These are phyloP conservation scores for Physella acuta DNA, from an alignment of 1,140 invertebrate species.

Conservation along the genomic window DNA sequence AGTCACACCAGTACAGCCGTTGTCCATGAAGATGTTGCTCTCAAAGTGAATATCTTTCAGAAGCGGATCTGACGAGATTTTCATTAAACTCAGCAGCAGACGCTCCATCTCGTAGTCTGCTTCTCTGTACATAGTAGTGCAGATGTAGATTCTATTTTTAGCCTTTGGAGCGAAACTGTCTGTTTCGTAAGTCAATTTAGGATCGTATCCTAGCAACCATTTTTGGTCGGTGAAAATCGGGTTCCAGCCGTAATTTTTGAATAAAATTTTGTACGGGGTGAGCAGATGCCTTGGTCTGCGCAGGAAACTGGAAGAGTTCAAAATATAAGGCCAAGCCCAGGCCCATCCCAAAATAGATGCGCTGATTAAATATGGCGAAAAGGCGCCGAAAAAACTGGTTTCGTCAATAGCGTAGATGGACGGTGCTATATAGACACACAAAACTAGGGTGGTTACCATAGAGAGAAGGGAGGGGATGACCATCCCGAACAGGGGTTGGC, in stretches of 20 bases:
- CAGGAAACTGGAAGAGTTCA: constrained; percentile 20
- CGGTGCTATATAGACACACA: constrained; percentile 24
- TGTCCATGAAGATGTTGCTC: constrained; percentile 52
- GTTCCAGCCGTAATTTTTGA: constrained; percentile 33
- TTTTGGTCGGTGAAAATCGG: constrained; percentile 34
- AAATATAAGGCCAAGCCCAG: constrained; percentile 32
- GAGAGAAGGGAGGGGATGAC: constrained; percentile 34
- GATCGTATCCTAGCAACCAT: constrained; percentile 27
- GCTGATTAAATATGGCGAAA: constrained; percentile 21
- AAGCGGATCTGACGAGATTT: constrained; percentile 28
- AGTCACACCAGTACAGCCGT: constrained; percentile 35
- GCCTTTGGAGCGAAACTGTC: not conserved
- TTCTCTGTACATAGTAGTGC: constrained; percentile 52
- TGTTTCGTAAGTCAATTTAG: not conserved
- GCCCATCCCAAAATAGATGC: constrained; percentile 17
- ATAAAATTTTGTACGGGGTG: constrained; percentile 33
- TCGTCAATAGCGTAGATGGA: constrained; percentile 28
- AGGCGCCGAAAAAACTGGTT: constrained; percentile 28
- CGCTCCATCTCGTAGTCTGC: constrained; percentile 47
- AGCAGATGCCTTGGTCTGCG: constrained; percentile 30
- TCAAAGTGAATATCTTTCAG: constrained; percentile 36
- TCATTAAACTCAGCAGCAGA: constrained; percentile 37
- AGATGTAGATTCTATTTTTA: constrained; percentile 40
- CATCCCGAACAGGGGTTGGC: constrained; percentile 31
- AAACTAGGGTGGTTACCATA: constrained; percentile 24